Evolutionary conservation across 2,797 vertebrate species (phyloP).

Genomic region (Sarcoramphus papa): DNA sequence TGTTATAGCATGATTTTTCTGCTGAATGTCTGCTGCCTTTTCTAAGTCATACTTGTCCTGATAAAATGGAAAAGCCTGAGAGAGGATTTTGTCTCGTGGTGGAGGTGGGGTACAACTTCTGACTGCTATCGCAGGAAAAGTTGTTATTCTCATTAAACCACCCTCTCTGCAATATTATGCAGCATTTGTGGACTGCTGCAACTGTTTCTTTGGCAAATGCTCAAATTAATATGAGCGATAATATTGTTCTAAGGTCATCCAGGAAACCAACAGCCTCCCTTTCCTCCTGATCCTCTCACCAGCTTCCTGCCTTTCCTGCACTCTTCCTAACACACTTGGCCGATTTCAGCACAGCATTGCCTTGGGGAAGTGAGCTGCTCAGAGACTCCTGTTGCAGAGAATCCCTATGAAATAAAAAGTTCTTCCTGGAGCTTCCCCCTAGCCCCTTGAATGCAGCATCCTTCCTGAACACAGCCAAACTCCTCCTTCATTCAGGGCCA

Average conservation of each 20-base stretch:
- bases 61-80: neutral
- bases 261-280: conserved; percentile 27
- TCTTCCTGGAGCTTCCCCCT: neutral
- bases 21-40: neutral
- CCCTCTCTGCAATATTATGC: neutral
- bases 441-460: neutral
- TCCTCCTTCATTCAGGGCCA: neutral
- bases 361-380: neutral
- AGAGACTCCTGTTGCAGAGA: neutral
- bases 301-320: neutral
- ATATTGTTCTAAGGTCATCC: conserved; percentile 34
- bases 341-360: neutral
- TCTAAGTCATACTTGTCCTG: neutral
- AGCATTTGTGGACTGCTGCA: neutral
- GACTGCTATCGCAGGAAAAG: neutral
- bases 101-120: neutral
- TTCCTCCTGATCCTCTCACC: conserved; percentile 17
- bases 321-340: neutral
- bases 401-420: neutral
- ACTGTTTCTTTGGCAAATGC: neutral
- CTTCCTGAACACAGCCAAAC: neutral
- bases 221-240: neutral
- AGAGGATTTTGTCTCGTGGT: neutral
- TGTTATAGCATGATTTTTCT: neutral
- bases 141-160: conserved; percentile 1